A percentile compares a stretch with the other conserved stretches of the same genome.
Conservation (phyloP, 1,140 invertebrate species). For the Brachionus angularis region DNA sequence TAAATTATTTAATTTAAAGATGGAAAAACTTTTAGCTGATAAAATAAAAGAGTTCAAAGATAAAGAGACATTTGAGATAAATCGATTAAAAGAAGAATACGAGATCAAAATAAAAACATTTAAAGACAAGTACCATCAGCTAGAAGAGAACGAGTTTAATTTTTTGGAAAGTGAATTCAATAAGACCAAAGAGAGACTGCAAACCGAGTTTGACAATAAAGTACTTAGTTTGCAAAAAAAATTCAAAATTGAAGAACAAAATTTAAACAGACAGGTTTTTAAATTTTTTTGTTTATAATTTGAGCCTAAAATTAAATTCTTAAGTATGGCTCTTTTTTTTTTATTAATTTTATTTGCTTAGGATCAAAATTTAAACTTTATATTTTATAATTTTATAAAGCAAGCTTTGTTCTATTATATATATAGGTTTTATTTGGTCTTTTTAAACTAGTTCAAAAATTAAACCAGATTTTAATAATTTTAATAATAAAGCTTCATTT, state of each 20-base stretch:
- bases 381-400: too few relatives aligned
- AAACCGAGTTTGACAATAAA: constrained; percentile 10
- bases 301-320: too few relatives aligned
- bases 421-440: too few relatives aligned
- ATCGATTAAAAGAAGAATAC: constrained; percentile 37
- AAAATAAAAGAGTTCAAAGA: constrained; percentile 31
- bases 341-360: too few relatives aligned
- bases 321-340: too few relatives aligned
- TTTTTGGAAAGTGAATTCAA: constrained; percentile 18
- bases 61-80: constrained; percentile 14
- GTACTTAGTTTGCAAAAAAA: not conserved
- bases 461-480: too few relatives aligned
- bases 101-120: constrained; percentile 42
- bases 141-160: constrained; percentile 38
- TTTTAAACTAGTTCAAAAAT: too few relatives aligned
- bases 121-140: constrained; percentile 37
- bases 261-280: not conserved
- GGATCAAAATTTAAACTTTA: too few relatives aligned
- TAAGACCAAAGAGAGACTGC: constrained; percentile 30
- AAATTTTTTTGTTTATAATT: not conserved
- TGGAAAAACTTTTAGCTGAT: constrained; percentile 26
- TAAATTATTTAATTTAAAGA: constrained; percentile 23
- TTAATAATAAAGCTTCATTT: too few relatives aligned
- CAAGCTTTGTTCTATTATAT: too few relatives aligned
- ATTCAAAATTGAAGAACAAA: not conserved